Conservation (phyloP, 2,888 invertebrate genomes). For the Carcina quercana region DNA sequence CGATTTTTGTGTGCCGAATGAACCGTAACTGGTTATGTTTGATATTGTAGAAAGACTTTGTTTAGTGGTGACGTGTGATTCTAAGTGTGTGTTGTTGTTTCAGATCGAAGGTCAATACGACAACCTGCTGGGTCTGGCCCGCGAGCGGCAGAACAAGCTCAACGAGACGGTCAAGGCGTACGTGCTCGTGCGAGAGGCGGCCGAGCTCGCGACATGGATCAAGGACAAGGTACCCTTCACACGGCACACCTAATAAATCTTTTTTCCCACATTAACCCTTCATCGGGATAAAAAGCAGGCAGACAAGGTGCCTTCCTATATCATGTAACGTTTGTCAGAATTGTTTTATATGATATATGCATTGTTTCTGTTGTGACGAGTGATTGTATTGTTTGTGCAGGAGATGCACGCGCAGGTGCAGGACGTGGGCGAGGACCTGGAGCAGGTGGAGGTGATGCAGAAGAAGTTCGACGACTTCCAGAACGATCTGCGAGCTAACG, state of each 20-base stretch:
- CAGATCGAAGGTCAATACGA: conserved; percentile 97
- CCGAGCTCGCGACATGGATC: conserved; percentile 98
- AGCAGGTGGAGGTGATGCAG: conserved; percentile 99
- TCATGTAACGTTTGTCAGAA: no score
- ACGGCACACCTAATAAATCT: no score
- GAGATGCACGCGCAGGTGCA: conserved; percentile 98
- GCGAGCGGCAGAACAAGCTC: conserved; percentile 95
- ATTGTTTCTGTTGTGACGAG: no score
- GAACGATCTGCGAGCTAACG: conserved; percentile 96
- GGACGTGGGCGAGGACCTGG: conserved; percentile 97
- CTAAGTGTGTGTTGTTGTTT: conserved; percentile 1
- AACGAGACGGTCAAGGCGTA: conserved; percentile 99
- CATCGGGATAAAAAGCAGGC: no score
- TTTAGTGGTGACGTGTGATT: neutral
- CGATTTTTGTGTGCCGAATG: neutral
- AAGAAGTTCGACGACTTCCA: conserved; percentile 99
- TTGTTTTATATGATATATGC: no score
- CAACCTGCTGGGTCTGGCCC: conserved; percentile 88
- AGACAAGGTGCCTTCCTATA: no score
- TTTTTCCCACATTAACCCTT: no score
- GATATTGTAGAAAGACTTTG: neutral
- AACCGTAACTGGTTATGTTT: neutral
- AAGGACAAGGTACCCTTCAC: conserved; percentile 96
- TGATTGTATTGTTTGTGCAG: conserved; percentile 34
- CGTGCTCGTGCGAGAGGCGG: conserved; percentile 97